Evolutionary conservation across 2,797 vertebrate species (phyloP).

Genomic region (Trachops cirrhosus): DNA sequence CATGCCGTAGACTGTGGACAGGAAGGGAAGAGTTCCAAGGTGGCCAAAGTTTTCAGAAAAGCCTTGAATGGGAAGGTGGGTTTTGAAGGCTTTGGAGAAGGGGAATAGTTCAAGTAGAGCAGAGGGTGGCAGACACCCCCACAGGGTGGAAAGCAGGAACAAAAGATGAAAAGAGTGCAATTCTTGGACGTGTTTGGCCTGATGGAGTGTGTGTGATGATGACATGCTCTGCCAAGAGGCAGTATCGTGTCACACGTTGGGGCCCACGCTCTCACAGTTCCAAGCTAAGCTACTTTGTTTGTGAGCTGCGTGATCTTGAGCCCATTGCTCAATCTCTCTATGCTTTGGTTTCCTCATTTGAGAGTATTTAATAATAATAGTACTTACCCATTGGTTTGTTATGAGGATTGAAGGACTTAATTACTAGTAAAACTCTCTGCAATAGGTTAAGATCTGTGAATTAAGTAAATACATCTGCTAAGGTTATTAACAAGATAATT

Average conservation of each 20-base stretch:
- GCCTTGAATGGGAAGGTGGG: not conserved
- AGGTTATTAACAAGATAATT: slow-evolving; percentile 1
- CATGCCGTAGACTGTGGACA: not conserved
- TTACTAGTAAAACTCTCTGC: not conserved
- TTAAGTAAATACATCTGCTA: not conserved
- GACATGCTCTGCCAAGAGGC: not conserved
- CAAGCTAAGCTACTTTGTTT: not conserved
- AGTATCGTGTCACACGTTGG: fast-evolving
- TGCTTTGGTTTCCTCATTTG: not conserved
- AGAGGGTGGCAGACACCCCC: not conserved
- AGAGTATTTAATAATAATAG: not conserved
- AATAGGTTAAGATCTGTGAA: not conserved
- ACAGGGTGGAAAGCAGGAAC: not conserved
- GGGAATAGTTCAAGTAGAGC: not conserved
- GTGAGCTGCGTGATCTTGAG: not conserved
- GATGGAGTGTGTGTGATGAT: not conserved
- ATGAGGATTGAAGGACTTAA: not conserved
- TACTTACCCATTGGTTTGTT: not conserved
- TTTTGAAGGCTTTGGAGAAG: not conserved
- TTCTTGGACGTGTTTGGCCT: not conserved
- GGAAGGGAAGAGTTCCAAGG: not conserved
- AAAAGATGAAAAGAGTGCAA: not conserved
- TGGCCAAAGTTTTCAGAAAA: not conserved
- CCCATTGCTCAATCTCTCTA: not conserved
- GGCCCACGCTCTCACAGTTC: not conserved